Base-by-base conservation (phyloP, 2,888 invertebrate species). In the Drosophila emarginata region DNA sequence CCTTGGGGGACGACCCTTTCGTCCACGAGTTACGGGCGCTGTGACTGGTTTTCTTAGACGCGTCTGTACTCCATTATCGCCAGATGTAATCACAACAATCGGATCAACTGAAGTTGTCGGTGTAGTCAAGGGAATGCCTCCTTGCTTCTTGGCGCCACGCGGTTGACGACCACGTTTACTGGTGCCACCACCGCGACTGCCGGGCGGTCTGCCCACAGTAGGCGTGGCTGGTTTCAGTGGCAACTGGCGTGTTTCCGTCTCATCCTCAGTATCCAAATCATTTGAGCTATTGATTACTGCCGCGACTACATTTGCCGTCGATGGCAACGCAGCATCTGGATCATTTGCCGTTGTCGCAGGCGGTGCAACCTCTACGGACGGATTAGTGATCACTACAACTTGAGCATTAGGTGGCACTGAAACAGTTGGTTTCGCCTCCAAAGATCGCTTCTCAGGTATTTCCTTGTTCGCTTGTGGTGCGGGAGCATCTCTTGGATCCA, bases 41-140 rank as follows among this genome's bases (percentile, higher is more conserved):
- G 82, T 75, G 2, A 77, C 77, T 0, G 90, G 91, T 40, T 91
- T 91, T n/a, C 93, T 92, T 4, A 94, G 92, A 23, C 94, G 92
- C 0, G 94, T 94, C 73, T 94, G 93, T 1, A 94, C 93, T 1
- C 94, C 94, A 5, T 90, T 90, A 36, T 91, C 89, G 9, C 73
- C 82, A 0, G 77, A 71, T 15, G 72, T 59, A 1, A 82, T 39
- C 2, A 70, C 18, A 15, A 76, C 21, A 5, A 65, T 32, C 0
- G 53, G 37, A 53, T 73, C 62, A 1, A 59, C 23, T 0, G 67
- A 58, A 6, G 65, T 54, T 5, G 79, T 7, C 2, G 73, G 61
- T 11, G 72, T 66, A 4, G 52, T 63, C 32, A 78, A 9, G 0
- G 77, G 69, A 50, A 80, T 26, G 5, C 77, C 78, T 4, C 73